Conservation (phyloP, 2,888 invertebrate genomes). For the Hirtodrosophila duncani region DNA sequence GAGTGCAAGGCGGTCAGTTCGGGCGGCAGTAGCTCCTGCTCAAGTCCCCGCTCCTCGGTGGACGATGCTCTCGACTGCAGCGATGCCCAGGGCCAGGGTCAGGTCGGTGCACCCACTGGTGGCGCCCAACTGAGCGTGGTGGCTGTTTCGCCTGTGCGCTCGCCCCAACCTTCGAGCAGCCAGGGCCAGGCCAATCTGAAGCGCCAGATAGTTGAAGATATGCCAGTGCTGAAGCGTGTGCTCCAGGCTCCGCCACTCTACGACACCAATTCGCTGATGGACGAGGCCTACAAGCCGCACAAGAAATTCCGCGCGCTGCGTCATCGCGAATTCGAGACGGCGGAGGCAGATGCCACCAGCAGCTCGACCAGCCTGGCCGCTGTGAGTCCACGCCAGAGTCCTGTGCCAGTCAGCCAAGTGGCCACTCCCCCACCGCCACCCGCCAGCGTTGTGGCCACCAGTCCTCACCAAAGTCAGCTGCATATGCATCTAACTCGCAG, state of each 20-base stretch:
- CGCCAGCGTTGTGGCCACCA: slow-evolving; percentile 28
- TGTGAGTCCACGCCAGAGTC: slow-evolving; percentile 64
- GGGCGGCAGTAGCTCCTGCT: slow-evolving; percentile 87
- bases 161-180: slow-evolving; percentile 75
- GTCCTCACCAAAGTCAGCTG: slow-evolving; percentile 73
- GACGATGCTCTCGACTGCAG: slow-evolving; percentile 86
- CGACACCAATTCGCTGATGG: slow-evolving; percentile 94
- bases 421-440: slow-evolving; percentile 57
- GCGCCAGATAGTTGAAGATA: slow-evolving; percentile 86
- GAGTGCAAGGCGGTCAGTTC: slow-evolving; percentile 88
- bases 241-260: slow-evolving; percentile 94
- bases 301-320: slow-evolving; percentile 94
- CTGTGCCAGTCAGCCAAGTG: slow-evolving; percentile 56
- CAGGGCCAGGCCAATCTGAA: slow-evolving; percentile 76
- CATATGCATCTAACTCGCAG: slow-evolving; percentile 81
- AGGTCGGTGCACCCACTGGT: slow-evolving; percentile 25
- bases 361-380: slow-evolving; percentile 75
- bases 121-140: slow-evolving; percentile 61
- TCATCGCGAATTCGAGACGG: slow-evolving; percentile 86
- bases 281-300: slow-evolving; percentile 96
- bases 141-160: slow-evolving; percentile 73
- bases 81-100: slow-evolving; percentile 54
- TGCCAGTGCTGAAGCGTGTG: slow-evolving; percentile 95
- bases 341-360: slow-evolving; percentile 83
- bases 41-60: slow-evolving; percentile 90